phyloP scores from a whole-genome alignment of 2,797 vertebrate species.

The Enteromius radiatus region DNA sequence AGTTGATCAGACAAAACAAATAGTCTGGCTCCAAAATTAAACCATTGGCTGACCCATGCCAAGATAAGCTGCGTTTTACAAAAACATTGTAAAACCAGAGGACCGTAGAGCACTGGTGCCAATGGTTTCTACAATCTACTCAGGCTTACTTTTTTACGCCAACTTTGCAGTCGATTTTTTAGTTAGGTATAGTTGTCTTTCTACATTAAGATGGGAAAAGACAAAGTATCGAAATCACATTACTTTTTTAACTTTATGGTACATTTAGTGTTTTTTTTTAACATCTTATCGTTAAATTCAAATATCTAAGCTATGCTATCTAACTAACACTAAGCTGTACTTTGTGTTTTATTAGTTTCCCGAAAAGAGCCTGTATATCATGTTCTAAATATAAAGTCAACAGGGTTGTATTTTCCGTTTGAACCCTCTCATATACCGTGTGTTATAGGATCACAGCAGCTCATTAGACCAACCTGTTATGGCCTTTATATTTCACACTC shows the following conservation, averaged over 20 bases:
- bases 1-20: background rate
- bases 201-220: background rate
- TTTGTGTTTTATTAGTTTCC: slow-evolving; percentile 33
- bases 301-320: background rate
- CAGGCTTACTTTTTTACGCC: background rate
- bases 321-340: slow-evolving; percentile 12
- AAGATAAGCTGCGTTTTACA: background rate
- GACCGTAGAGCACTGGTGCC: background rate
- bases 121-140: background rate
- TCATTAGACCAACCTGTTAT: slow-evolving; percentile 54
- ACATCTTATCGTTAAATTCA: background rate
- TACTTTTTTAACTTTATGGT: background rate
- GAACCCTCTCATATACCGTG: slow-evolving; percentile 32
- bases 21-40: background rate
- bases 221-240: background rate
- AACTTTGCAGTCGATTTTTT: background rate
- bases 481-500: slow-evolving; percentile 54
- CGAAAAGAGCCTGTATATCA: slow-evolving; percentile 5
- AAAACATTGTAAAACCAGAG: background rate
- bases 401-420: slow-evolving; percentile 18
- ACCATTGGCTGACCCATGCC: background rate
- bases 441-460: slow-evolving; percentile 52
- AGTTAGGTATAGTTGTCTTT: background rate
- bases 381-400: slow-evolving; percentile 34
- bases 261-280: background rate